A percentile compares a stretch with the other conserved stretches of the same genome.
Conservation (phyloP, 2,888 invertebrate genomes). For the Lissonota sp. region DNA sequence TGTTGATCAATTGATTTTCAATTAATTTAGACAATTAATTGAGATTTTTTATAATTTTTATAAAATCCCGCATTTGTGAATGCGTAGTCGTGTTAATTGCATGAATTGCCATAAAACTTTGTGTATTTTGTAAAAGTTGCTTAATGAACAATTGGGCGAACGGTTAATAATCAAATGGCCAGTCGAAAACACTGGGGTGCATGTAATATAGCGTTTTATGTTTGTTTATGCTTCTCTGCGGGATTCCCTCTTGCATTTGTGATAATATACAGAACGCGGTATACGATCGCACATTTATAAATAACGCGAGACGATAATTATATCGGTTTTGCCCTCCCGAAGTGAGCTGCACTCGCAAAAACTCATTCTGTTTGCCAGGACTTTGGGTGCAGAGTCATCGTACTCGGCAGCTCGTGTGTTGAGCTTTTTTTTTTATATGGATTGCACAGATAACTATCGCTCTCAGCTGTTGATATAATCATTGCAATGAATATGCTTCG, state of each 20-base stretch:
- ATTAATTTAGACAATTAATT: no score
- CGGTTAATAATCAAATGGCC: not conserved
- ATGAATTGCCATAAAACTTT: no score
- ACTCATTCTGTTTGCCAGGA: slow-evolving; percentile 58
- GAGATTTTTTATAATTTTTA: no score
- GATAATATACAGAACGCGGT: slow-evolving; percentile 23
- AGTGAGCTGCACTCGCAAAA: slow-evolving; percentile 44
- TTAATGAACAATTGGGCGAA: not conserved
- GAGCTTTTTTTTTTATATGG: not conserved
- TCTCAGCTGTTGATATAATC: not conserved
- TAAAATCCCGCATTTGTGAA: no score
- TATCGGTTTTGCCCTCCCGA: slow-evolving; percentile 57
- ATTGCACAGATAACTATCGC: slow-evolving; percentile 23
- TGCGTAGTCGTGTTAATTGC: no score
- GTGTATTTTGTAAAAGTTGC: no score
- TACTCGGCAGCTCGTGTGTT: slow-evolving; percentile 42
- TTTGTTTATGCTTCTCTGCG: not conserved
- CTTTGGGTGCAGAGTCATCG: slow-evolving; percentile 59
- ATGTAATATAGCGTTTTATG: not conserved
- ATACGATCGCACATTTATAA: slow-evolving; percentile 49
- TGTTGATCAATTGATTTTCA: no score
- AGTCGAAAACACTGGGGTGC: not conserved
- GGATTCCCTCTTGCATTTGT: not conserved
- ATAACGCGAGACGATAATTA: slow-evolving; percentile 64
- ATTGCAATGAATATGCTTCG: slow-evolving; percentile 27